Conservation (phyloP, 2,888 invertebrate genomes). For the Trichopoda pennipes region DNA sequence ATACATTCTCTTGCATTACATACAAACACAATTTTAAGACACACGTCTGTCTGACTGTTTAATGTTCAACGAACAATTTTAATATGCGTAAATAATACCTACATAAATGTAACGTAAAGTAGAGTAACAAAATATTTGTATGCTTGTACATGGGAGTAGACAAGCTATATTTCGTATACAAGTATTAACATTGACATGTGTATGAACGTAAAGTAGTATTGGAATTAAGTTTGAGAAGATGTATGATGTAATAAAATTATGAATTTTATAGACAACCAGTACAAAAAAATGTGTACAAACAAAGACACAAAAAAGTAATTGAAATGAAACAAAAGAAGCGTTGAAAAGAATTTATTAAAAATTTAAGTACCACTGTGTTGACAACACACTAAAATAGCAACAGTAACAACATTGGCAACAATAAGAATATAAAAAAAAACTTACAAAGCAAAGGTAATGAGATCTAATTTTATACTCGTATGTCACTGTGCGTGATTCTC, state of each 20-base stretch:
- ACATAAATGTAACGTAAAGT: conserved; percentile 60
- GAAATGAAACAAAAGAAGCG: conserved; percentile 68
- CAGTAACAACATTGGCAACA: conserved; percentile 1
- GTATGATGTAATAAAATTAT: conserved; percentile 67
- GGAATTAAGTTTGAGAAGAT: conserved; percentile 41
- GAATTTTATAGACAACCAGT: conserved; percentile 57
- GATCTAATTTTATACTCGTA: conserved; percentile 57
- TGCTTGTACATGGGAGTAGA: background rate
- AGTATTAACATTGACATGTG: background rate
- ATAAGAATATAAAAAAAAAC: conserved; percentile 5
- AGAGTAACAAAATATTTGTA: conserved; percentile 33
- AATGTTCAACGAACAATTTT: conserved; percentile 63
- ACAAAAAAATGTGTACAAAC: background rate
- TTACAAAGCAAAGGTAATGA: conserved; percentile 63
- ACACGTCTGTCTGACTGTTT: conserved; percentile 62
- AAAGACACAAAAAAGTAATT: conserved; percentile 40
- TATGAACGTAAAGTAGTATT: background rate
- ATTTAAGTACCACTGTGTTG: conserved; percentile 75
- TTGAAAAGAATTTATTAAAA: conserved; percentile 75
- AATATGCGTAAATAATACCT: conserved; percentile 68
- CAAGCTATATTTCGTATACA: background rate
- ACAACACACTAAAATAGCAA: conserved; percentile 69
- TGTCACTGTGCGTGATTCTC: background rate
- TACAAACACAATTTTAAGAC: conserved; percentile 37
- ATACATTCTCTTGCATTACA: background rate